Evolutionary conservation across 2,888 invertebrate genomes (phyloP), one percentile per base, ranked within the genome.

Genomic region (Agriotes lineatus): DNA sequence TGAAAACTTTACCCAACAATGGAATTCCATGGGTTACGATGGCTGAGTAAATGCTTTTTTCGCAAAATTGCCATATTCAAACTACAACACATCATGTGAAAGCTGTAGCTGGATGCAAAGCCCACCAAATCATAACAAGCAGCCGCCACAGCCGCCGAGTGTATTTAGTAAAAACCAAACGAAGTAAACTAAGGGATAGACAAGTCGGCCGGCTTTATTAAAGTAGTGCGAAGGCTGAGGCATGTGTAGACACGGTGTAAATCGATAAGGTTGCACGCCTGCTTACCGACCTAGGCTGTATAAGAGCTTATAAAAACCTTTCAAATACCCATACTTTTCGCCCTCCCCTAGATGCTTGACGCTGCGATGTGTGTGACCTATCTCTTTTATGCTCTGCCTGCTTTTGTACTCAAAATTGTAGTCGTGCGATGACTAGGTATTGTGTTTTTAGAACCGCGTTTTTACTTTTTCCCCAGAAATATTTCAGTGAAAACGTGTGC

Each of bases 281-380:
- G 69, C 69, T 69, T 65, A 69, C 69, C 60, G 60, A 69, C 60
- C 64, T 52, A 69, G n/a, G 65, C 45, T 69, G 61, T 66, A 60
- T 61, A 69, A 69, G 65, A 60, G 69, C 69, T 69, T 69, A 69
- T 69, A 69, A 69, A 68, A 69, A 69, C 69, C 69, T 66, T 66
- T 69, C 69, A 66, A 69, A 69, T 64, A 69, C 64, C 69, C 65
- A 66, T 69, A 69, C 69, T 69, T 69, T 66, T 69, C 61, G 60
- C 37, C 65, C 69, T 54, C 52, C 50, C 64, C 50, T 64, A 69
- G 65, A 69, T 57, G 56, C 69, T 65, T 65, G 61, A 66, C 69
- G 61, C 61, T 60, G 54, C 64, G 65, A 69, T 69, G 64, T 69
- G 64, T 64, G 69, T 63, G 65, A 61, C 61, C 61, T 69, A 65